Conservation (phyloP, 2,797 vertebrate genomes). For the Rousettus madagascariensis region DNA sequence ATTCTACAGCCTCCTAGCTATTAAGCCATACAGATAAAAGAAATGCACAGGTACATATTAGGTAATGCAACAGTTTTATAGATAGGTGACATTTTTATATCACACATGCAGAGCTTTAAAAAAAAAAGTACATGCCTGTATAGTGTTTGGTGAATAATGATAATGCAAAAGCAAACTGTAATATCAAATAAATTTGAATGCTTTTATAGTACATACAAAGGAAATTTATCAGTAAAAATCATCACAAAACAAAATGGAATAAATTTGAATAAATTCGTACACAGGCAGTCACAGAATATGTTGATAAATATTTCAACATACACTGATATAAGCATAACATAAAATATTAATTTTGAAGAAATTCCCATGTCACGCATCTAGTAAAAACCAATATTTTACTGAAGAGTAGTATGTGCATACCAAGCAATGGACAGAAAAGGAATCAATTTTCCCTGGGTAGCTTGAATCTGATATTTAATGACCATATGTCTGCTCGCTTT, state of each 20-base stretch:
- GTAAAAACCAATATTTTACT: neutral
- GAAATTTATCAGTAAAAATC: conserved; percentile 48
- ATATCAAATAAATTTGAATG: conserved; percentile 49
- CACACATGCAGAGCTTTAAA: neutral
- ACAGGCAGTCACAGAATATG: neutral
- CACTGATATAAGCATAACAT: conserved; percentile 34
- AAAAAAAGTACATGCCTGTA: neutral
- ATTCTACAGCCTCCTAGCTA: neutral
- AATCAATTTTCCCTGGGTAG: neutral
- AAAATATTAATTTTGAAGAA: conserved; percentile 60
- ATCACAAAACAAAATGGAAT: conserved; percentile 39
- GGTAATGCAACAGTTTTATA: neutral
- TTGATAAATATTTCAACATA: conserved; percentile 67
- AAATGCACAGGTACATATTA: neutral
- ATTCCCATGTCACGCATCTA: neutral
- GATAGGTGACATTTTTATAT: neutral
- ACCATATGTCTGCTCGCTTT: neutral
- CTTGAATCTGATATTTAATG: neutral
- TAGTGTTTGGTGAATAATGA: conserved; percentile 40
- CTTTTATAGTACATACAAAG: conserved; percentile 20
- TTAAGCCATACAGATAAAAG: neutral
- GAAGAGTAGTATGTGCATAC: neutral
- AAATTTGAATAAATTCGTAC: conserved; percentile 65
- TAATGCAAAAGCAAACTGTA: conserved; percentile 44
- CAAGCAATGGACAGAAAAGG: neutral